These are phyloP conservation scores for Chloroclystis v-ata DNA, from an alignment of 2,888 invertebrate genomes.

Conservation along the genomic window DNA sequence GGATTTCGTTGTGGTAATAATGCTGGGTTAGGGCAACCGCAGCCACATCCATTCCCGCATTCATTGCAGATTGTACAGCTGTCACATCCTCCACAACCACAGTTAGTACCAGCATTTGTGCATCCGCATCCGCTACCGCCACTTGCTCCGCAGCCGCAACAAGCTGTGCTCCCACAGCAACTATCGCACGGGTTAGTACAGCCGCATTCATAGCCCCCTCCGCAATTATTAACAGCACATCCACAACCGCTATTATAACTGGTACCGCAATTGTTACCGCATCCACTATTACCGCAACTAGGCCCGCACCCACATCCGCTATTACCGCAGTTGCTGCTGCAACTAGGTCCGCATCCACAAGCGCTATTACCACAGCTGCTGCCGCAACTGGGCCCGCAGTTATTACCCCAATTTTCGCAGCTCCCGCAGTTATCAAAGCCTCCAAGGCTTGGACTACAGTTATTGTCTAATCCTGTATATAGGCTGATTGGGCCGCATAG, in stretches of 20 bases:
- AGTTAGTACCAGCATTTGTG: background rate
- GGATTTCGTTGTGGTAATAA: too few relatives aligned
- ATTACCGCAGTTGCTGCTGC: background rate
- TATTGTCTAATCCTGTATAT: constrained; percentile 5
- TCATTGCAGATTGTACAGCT: too few relatives aligned
- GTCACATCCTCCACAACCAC: background rate
- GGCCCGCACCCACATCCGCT: background rate
- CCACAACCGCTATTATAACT: background rate
- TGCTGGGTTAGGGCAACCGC: too few relatives aligned
- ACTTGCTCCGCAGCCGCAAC: too few relatives aligned
- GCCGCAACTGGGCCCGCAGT: background rate
- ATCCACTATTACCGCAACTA: background rate
- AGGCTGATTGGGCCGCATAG: constrained; percentile 1
- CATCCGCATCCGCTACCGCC: background rate
- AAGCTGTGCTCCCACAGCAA: too few relatives aligned
- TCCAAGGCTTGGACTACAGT: background rate
- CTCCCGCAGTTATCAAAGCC: background rate
- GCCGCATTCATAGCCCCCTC: background rate
- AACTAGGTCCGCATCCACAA: background rate
- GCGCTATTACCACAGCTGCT: background rate
- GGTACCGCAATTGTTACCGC: background rate
- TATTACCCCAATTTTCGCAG: background rate
- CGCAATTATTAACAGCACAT: background rate
- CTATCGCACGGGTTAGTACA: too few relatives aligned
- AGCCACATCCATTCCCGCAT: background rate